phyloP scores from a whole-genome alignment of 2,888 invertebrate genomes.

The Tinea trinotella region DNA sequence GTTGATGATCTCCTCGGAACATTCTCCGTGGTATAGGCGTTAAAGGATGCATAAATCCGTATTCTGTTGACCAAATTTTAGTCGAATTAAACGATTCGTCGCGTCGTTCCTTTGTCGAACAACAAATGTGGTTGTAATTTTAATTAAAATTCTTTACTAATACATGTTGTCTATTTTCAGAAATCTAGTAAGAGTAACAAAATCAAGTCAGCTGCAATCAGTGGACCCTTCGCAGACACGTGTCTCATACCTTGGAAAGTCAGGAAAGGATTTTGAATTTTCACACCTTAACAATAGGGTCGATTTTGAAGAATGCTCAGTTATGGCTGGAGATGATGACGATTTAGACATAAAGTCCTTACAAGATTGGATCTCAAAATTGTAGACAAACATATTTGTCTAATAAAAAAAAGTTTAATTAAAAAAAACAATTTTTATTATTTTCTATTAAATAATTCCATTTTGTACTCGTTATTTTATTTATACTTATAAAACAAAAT shows the following conservation, averaged over 20 bases:
- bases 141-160: too few species aligned
- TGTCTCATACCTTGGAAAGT: conserved; percentile 79
- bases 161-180: too few species aligned
- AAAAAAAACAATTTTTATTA: background rate
- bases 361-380: conserved; percentile 80
- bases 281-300: conserved; percentile 79
- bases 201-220: conserved; percentile 84
- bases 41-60: too few species aligned
- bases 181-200: conserved; percentile 88
- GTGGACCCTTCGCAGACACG: conserved; percentile 77
- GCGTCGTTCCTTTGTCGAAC: too few species aligned
- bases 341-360: conserved; percentile 76
- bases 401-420: background rate
- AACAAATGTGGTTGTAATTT: too few species aligned
- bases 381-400: conserved; percentile 34
- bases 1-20: too few species aligned
- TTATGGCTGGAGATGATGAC: conserved; percentile 69
- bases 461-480: background rate
- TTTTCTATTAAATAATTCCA: background rate
- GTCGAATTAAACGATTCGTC: too few species aligned
- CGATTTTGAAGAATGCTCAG: conserved; percentile 78
- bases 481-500: too few species aligned
- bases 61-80: too few species aligned
- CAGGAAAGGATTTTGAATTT: conserved; percentile 88
- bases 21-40: too few species aligned